Conservation (phyloP, 2,797 vertebrate genomes). For the Microchirus variegatus region DNA sequence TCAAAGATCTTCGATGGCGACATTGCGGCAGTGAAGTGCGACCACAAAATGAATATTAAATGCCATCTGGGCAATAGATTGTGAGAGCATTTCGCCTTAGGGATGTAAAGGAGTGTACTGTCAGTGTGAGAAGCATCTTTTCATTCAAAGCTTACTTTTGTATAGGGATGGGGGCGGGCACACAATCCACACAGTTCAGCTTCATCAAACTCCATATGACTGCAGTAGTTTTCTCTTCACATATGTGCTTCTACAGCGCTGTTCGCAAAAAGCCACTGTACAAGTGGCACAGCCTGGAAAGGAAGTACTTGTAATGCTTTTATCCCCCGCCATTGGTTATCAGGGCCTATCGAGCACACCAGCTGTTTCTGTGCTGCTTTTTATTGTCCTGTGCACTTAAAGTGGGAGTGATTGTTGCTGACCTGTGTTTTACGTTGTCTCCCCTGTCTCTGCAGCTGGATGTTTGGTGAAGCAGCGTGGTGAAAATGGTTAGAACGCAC, state of each 20-base stretch:
- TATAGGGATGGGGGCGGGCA: not conserved
- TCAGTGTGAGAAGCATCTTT: slow-evolving; percentile 29
- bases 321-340: not conserved
- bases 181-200: slow-evolving; percentile 17
- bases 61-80: slow-evolving; percentile 31
- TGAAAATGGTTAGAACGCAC: slow-evolving; percentile 77
- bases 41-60: slow-evolving; percentile 47
- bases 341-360: not conserved
- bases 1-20: slow-evolving; percentile 31
- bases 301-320: slow-evolving; percentile 14
- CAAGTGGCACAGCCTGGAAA: not conserved
- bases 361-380: slow-evolving; percentile 14
- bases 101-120: slow-evolving; percentile 25
- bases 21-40: slow-evolving; percentile 1
- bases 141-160: slow-evolving; percentile 21
- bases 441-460: slow-evolving; percentile 69
- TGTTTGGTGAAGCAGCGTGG: slow-evolving; percentile 71
- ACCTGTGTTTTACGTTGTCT: slow-evolving; percentile 38
- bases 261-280: slow-evolving; percentile 2
- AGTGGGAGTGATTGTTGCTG: slow-evolving; percentile 26
- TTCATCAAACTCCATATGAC: slow-evolving; percentile 16
- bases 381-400: not conserved
- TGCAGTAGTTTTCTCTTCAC: not conserved
- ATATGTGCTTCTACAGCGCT: slow-evolving; percentile 6
- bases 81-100: slow-evolving; percentile 16